phyloP scores from a whole-genome alignment of 2,797 vertebrate genomes.

The Capromys pilorides region DNA sequence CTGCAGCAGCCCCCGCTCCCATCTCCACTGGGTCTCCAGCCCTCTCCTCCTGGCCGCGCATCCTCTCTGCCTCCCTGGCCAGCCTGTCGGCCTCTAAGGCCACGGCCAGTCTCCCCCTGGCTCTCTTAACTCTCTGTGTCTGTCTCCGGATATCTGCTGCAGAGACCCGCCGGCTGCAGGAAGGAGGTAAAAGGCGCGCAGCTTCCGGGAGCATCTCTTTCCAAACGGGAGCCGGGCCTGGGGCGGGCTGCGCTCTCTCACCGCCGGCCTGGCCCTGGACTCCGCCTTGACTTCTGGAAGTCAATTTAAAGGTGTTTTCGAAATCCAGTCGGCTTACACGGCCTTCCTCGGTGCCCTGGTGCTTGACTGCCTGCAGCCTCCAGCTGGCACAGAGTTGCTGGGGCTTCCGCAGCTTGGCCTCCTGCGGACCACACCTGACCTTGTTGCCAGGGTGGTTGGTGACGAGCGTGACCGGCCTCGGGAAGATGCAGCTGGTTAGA shows the following conservation, averaged over 20 bases:
- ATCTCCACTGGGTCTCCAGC: background rate
- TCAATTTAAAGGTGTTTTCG: too few species aligned
- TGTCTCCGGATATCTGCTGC: background rate
- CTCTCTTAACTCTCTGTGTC: background rate
- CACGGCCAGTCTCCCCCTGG: background rate
- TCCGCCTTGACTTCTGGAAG: background rate
- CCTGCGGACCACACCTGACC: too few species aligned
- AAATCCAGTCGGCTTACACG: background rate
- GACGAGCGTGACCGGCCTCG: background rate
- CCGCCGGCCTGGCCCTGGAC: fast-evolving
- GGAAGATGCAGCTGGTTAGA: background rate
- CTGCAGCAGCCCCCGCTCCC: background rate
- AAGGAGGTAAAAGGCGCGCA: too few species aligned
- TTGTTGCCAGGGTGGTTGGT: background rate
- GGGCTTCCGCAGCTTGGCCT: background rate
- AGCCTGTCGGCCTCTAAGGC: background rate
- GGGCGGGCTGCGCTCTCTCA: too few species aligned
- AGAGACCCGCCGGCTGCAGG: background rate
- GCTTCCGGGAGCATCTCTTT: background rate
- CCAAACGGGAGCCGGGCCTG: background rate
- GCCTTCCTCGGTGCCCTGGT: background rate
- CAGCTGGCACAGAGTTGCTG: background rate
- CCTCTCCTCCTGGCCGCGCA: background rate
- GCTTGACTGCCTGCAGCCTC: background rate
- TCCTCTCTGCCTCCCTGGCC: background rate